Evolutionary conservation across 2,113 vertebrate genomes (phyloP).

Genomic region (Callithrix jacchus): DNA sequence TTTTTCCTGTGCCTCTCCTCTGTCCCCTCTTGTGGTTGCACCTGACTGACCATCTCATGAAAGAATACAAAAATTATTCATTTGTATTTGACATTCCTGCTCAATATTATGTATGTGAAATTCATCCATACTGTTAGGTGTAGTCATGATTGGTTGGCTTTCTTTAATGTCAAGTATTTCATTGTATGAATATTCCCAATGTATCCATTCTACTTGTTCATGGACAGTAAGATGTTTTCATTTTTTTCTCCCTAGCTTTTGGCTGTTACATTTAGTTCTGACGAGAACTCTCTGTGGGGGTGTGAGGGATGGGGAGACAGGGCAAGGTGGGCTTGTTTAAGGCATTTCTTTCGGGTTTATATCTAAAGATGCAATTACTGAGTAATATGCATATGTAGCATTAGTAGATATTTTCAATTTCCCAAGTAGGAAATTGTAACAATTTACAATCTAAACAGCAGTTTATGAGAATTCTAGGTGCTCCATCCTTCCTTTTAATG

Average conservation of each 20-base stretch:
- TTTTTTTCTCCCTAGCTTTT: neutral
- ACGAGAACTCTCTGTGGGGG: neutral
- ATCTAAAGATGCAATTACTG: neutral
- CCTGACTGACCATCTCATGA: neutral
- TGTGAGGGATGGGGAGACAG: no score
- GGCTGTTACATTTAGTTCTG: neutral
- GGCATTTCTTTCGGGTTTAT: neutral
- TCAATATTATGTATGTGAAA: neutral
- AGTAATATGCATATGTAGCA: neutral
- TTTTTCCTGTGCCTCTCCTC: neutral
- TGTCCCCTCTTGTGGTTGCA: neutral
- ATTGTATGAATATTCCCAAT: neutral
- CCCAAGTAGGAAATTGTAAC: neutral
- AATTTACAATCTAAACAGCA: neutral
- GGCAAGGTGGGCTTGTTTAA: neutral
- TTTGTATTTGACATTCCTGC: neutral
- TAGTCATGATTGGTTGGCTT: neutral
- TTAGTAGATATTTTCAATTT: conserved; percentile 1
- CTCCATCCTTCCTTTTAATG: neutral
- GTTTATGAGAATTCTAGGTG: neutral
- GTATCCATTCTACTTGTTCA: neutral
- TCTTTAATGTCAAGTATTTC: neutral
- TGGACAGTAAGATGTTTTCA: neutral
- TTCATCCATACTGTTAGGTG: neutral
- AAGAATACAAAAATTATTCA: neutral